A percentile compares a stretch with the other conserved stretches of the same genome.
phyloP scores from a whole-genome alignment of 2,113 vertebrate genomes.

The Azemiops feae region DNA sequence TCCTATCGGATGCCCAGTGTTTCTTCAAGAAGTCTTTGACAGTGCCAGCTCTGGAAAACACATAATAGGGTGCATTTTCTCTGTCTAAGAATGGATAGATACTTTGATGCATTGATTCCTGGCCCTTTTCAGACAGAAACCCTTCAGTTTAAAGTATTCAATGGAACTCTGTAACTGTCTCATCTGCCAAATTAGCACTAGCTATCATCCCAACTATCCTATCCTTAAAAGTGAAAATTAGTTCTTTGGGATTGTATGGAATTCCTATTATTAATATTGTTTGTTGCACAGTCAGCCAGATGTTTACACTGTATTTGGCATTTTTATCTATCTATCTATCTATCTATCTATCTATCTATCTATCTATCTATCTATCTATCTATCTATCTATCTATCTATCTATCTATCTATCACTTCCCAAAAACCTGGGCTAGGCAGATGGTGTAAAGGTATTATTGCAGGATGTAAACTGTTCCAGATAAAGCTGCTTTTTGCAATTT shows the following conservation, averaged over 20 bases:
- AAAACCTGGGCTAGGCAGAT: background rate
- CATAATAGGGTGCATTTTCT: slow-evolving; percentile 45
- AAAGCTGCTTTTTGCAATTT: background rate
- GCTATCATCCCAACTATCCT: background rate
- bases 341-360: too few relatives aligned
- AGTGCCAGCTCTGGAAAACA: background rate
- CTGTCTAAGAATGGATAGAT: background rate
- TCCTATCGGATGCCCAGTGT: slow-evolving; percentile 35
- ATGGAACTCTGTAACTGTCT: slow-evolving; percentile 12
- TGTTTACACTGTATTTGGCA: background rate
- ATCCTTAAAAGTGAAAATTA: background rate
- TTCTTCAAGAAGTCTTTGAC: slow-evolving; percentile 18
- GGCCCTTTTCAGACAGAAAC: slow-evolving; percentile 15
- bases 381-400: too few relatives aligned
- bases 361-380: too few relatives aligned
- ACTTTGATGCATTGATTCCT: background rate
- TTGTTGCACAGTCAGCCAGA: background rate
- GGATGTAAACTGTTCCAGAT: background rate
- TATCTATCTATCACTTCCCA: background rate
- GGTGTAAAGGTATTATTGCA: background rate
- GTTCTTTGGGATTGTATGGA: background rate
- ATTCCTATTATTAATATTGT: background rate
- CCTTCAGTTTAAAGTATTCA: slow-evolving; percentile 7
- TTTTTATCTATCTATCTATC: background rate
- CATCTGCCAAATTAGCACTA: slow-evolving; percentile 3